Conservation (phyloP, 2,113 vertebrate species). For the Acinonyx jubatus region DNA sequence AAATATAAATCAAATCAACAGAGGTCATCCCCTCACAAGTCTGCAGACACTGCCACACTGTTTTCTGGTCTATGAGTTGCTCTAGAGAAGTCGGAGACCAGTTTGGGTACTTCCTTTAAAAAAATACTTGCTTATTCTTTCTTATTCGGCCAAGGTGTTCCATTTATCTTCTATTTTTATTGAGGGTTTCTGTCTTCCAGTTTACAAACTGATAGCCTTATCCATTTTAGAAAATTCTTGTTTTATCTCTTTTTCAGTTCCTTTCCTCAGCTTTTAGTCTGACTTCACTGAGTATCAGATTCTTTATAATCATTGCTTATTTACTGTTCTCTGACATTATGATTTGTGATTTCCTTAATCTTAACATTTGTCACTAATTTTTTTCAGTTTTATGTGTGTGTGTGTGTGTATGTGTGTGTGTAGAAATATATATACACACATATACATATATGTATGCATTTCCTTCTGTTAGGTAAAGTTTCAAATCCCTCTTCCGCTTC, state of each 20-base stretch:
- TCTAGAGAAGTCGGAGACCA: neutral
- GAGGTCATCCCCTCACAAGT: neutral
- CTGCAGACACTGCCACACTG: neutral
- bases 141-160: neutral
- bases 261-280: neutral
- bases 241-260: neutral
- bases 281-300: neutral
- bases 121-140: neutral
- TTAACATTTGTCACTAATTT: neutral
- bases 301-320: neutral
- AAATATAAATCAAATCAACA: neutral
- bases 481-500: neutral
- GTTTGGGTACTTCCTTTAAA: neutral
- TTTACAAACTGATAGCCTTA: neutral
- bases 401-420: neutral
- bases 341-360: neutral
- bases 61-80: neutral
- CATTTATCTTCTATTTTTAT: neutral
- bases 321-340: neutral
- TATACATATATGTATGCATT: neutral
- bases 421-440: too few species aligned
- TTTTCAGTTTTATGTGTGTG: neutral
- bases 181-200: neutral
- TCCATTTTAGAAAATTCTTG: slow-evolving; percentile 12
- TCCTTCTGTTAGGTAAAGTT: neutral